Evolutionary conservation across 2,113 vertebrate species (phyloP).

Genomic region (Empidonax traillii): DNA sequence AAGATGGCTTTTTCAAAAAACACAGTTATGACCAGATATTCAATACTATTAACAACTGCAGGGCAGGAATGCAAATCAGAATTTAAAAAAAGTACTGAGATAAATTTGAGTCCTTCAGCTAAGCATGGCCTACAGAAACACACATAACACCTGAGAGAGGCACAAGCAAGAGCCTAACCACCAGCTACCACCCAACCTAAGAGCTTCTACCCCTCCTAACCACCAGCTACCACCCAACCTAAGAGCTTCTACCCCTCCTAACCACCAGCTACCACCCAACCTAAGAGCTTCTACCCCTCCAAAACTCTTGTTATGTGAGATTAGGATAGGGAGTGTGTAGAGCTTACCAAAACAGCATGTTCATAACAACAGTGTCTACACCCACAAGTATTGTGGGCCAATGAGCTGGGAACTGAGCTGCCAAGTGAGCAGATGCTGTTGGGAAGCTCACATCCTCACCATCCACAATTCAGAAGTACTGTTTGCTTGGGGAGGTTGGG

Average conservation of each 20-base stretch:
- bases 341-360: neutral
- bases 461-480: neutral
- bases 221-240: neutral
- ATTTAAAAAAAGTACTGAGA: neutral
- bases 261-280: neutral
- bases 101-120: neutral
- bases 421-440: neutral
- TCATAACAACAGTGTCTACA: neutral
- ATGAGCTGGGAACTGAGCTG: neutral
- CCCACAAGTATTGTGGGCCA: neutral
- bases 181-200: neutral
- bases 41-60: neutral
- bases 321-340: neutral
- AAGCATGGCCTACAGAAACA: rapidly evolving
- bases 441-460: neutral
- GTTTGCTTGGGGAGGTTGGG: neutral
- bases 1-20: neutral
- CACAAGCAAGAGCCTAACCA: neutral
- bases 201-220: neutral
- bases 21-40: neutral
- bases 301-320: rapidly evolving
- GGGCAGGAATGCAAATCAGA: neutral
- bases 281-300: neutral
- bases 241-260: too few relatives aligned
- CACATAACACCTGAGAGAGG: neutral